Evolutionary conservation across 2,113 vertebrate species (phyloP), one percentile per base, ranked within the genome.

Genomic region (Scomber colias): DNA sequence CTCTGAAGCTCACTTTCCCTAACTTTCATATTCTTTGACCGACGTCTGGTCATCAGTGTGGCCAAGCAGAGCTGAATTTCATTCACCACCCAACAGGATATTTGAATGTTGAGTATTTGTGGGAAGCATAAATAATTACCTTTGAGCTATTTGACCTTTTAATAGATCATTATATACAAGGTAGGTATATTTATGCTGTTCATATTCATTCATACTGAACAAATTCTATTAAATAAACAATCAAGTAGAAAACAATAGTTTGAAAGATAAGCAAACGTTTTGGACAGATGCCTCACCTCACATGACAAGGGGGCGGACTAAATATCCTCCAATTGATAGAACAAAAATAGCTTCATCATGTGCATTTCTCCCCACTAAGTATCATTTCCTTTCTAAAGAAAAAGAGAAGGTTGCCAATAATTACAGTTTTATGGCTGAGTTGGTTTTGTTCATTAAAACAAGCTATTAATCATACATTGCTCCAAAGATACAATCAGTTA

Each of bases 291-390:
- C 69, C 68, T 80, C 73, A 63, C 4, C 21, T 62, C 61, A 44
- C 51, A 66, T 21, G 46, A 69, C 10, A 11, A 49, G 76, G 31
- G 74, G 79, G 48, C 4, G 80, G 83, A 61, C 74, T 76, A 91
- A 90, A 93, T 92, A 93, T 93, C 91, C 92, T 93, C 87, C 89
- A 55, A 88, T 88, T 92, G 89, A 93, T 53, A 8, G 46, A 68
- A 79, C 68, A 12, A 81, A 90, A 90, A 90, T 86, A 91, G 67
- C 49, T 64, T 64, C 76, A 56, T 50, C 13, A 57, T 77, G 50
- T 62, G 27, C 50, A 71, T 67, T 65, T 81, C 81, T 73, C 57
- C 24, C 11, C n/a, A 13, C 15, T 27, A 11, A 60, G 31, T 30
- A 60, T 83, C 31, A 51, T 53, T 84, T 89, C 82, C 87, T 87